Evolutionary conservation across 2,888 invertebrate species (phyloP).

Genomic region (Drosophila kambysellisi): DNA sequence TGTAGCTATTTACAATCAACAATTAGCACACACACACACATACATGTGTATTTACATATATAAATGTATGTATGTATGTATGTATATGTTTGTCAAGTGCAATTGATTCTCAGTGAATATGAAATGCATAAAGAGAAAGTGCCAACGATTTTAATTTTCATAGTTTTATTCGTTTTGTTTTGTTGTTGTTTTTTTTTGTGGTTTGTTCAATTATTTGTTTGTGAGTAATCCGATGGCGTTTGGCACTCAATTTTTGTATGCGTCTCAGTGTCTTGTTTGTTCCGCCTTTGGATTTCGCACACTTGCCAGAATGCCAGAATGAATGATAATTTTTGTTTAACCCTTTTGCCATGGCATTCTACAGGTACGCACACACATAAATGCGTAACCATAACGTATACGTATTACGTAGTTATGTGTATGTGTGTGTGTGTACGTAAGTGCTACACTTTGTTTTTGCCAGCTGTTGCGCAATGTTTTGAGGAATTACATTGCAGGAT

Average conservation of each 20-base stretch:
- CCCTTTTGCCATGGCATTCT: constrained; percentile 32
- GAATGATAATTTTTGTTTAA: constrained; percentile 71
- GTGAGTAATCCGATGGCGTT: background rate
- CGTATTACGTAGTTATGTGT: background rate
- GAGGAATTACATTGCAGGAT: background rate
- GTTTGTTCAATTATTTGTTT: background rate
- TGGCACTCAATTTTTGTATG: background rate
- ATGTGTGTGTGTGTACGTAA: background rate
- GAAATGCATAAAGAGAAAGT: constrained; percentile 21
- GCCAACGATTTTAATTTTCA: background rate
- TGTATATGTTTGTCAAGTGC: background rate
- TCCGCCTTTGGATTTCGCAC: constrained; percentile 47
- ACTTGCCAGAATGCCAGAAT: constrained; percentile 53
- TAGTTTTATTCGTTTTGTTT: too few relatives aligned
- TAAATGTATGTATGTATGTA: background rate
- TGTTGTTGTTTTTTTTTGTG: too few relatives aligned
- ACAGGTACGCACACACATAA: constrained; percentile 28
- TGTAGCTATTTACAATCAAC: constrained; percentile 1
- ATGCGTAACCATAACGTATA: background rate
- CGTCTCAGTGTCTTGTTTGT: constrained; percentile 4
- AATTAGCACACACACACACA: background rate
- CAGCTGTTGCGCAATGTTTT: constrained; percentile 37
- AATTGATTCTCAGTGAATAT: constrained; percentile 12
- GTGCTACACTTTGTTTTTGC: constrained; percentile 2
- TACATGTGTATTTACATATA: background rate